phyloP scores from a whole-genome alignment of 2,113 vertebrate species.

The Corydoras sp. region DNA sequence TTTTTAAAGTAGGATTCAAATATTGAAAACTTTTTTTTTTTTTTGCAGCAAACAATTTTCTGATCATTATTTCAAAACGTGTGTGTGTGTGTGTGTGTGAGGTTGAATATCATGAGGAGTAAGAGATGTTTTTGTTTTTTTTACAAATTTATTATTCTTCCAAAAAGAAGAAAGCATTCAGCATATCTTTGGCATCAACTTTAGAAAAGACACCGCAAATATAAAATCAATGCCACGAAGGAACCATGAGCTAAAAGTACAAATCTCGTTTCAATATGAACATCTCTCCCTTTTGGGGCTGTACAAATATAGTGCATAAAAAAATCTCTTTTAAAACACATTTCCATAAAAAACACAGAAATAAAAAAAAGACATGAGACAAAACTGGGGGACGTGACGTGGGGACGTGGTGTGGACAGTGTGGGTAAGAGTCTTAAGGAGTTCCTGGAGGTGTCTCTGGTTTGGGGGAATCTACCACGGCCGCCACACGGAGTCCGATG shows the following conservation, averaged over 20 bases:
- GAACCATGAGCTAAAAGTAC: constrained; percentile 76
- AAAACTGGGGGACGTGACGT: constrained; percentile 40
- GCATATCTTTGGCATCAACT: constrained; percentile 90
- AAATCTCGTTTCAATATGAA: constrained; percentile 97
- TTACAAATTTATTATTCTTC: constrained; percentile 86
- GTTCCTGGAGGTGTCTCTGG: background rate
- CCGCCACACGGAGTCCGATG: constrained; percentile 91
- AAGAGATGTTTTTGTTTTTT: constrained; percentile 41
- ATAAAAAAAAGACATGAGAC: constrained; percentile 56
- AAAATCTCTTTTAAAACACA: constrained; percentile 65
- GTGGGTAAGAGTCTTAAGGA: constrained; percentile 50
- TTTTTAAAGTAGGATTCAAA: too few species aligned
- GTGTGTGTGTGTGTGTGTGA: too few species aligned
- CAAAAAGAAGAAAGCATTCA: constrained; percentile 84
- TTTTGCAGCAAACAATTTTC: too few species aligned
- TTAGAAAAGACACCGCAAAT: constrained; percentile 67
- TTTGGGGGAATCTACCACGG: constrained; percentile 78
- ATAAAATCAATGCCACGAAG: constrained; percentile 80
- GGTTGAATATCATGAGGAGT: too few species aligned
- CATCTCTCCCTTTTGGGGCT: constrained; percentile 78
- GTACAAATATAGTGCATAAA: constrained; percentile 89
- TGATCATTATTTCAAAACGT: too few species aligned
- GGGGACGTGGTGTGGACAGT: constrained; percentile 50
- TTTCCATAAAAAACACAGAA: constrained; percentile 65
- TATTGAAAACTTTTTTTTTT: too few species aligned